A percentile compares a stretch with the other conserved stretches of the same genome.
Evolutionary conservation across 2,797 vertebrate genomes (phyloP).

Genomic region (Manis javanica): DNA sequence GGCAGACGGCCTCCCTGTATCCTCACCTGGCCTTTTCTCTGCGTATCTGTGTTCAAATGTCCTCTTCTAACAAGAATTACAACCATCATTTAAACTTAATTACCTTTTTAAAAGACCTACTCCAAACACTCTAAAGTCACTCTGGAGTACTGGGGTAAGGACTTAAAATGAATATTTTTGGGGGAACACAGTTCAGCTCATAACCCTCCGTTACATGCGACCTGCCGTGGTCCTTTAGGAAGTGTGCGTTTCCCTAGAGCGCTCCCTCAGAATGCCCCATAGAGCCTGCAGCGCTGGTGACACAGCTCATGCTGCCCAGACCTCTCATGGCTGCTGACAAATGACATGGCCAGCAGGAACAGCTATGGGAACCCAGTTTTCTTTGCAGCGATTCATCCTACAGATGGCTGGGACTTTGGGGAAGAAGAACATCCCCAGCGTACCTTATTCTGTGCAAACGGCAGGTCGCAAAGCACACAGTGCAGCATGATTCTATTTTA

Average conservation of each 20-base stretch:
- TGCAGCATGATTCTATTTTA: background rate
- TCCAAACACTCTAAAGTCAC: background rate
- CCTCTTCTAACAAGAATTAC: background rate
- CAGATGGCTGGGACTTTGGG: background rate
- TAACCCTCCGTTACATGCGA: fast-evolving
- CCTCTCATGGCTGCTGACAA: background rate
- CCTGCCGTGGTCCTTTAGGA: background rate
- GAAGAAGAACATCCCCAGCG: background rate
- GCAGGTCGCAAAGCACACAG: background rate
- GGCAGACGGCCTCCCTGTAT: background rate
- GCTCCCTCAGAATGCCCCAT: fast-evolving
- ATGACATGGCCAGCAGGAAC: background rate
- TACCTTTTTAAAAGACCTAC: background rate
- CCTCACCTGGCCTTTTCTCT: background rate
- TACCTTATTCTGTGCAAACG: background rate
- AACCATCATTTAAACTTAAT: background rate
- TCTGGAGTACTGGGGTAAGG: background rate
- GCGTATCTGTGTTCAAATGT: background rate
- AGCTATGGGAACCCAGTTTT: background rate
- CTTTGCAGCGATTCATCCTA: background rate
- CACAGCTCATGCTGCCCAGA: background rate
- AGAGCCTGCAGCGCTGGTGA: background rate
- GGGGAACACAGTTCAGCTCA: fast-evolving
- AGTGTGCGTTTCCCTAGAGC: background rate
- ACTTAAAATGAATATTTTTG: too few relatives aligned